Conservation (phyloP, 2,113 vertebrate species). For the Tamias sibiricus region DNA sequence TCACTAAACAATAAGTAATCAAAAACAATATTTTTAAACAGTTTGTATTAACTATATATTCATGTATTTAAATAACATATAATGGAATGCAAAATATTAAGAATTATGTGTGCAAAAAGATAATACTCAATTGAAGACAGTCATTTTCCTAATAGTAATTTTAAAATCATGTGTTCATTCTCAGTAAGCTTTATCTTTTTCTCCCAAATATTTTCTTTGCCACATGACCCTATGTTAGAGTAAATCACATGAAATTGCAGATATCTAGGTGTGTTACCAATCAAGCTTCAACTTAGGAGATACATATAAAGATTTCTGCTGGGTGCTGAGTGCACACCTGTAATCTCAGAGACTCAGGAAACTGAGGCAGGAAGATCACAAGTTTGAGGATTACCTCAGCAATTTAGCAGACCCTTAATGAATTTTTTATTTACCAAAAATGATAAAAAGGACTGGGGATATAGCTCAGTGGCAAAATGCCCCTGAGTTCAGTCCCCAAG, state of each 20-base stretch:
- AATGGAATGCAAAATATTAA: not conserved
- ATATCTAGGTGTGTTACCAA: not conserved
- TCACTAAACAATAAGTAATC: not conserved
- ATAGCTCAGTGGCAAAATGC: too few relatives aligned
- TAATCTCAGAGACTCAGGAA: too few relatives aligned
- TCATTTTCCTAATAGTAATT: not conserved
- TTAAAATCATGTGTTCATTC: not conserved
- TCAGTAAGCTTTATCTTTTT: not conserved
- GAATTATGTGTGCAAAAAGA: not conserved
- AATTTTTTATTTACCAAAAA: too few relatives aligned
- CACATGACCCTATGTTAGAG: not conserved
- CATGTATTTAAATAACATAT: not conserved
- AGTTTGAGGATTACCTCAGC: too few relatives aligned
- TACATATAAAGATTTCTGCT: not conserved
- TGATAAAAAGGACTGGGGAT: too few relatives aligned
- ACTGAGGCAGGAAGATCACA: too few relatives aligned
- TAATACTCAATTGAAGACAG: not conserved
- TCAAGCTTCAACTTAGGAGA: not conserved
- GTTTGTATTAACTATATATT: not conserved
- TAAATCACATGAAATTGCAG: not conserved
- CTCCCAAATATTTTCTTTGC: not conserved
- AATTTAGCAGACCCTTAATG: too few relatives aligned
- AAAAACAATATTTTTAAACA: not conserved
- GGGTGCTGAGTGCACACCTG: too few relatives aligned
- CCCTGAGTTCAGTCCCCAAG: too few relatives aligned